Percentiles rank a stretch among this genome's conserved stretches.
Evolutionary conservation across 2,113 vertebrate genomes (phyloP).

Genomic region (Irena cyanogastra): DNA sequence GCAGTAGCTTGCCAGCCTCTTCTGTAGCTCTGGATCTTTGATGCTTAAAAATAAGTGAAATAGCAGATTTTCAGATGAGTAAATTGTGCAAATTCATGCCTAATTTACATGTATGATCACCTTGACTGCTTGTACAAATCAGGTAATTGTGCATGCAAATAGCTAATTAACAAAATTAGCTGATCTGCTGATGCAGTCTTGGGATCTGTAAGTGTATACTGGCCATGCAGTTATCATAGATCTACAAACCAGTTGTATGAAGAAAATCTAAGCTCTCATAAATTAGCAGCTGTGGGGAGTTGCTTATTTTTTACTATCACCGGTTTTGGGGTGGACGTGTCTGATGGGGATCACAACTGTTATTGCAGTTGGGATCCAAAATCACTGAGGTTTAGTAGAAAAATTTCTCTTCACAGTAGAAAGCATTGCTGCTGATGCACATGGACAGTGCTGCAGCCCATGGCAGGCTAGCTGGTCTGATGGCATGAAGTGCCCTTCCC

Average conservation of each 20-base stretch:
- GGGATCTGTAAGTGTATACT: not conserved
- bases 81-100: conserved; percentile 22
- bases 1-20: not conserved
- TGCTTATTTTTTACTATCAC: not conserved
- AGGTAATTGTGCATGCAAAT: conserved; percentile 51
- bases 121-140: conserved; percentile 60
- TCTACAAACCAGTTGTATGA: not conserved
- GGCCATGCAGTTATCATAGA: not conserved
- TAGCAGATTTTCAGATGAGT: conserved; percentile 5
- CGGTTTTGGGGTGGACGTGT: not conserved
- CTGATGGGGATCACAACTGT: not conserved
- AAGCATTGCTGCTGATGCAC: not conserved
- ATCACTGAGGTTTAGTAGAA: not conserved
- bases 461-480: not conserved
- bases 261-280: not conserved
- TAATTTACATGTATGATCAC: conserved; percentile 44
- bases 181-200: not conserved
- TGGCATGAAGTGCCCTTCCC: not conserved
- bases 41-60: conserved; percentile 28
- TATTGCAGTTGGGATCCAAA: not conserved
- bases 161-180: conserved; percentile 59
- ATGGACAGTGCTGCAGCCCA: accelerated
- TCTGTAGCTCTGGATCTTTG: not conserved
- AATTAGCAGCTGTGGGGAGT: not conserved
- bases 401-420: not conserved